A percentile compares a stretch with the other conserved stretches of the same genome.
Evolutionary conservation across 2,113 vertebrate genomes (phyloP).

Genomic region (Hippocampus barbouri): DNA sequence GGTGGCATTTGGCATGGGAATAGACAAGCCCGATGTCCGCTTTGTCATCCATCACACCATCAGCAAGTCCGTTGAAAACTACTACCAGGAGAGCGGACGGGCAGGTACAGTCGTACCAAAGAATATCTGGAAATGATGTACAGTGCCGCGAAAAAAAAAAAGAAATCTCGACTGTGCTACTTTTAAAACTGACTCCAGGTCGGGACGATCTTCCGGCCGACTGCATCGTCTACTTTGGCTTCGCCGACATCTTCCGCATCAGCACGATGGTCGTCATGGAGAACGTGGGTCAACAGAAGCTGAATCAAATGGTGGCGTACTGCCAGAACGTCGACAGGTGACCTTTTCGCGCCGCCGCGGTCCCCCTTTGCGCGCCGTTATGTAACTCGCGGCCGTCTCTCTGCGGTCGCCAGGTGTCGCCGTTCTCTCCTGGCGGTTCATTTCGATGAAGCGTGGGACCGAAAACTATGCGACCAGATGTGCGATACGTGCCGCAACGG

Average conservation of each 20-base stretch:
- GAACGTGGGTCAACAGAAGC: slow-evolving; percentile 91
- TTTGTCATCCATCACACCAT: slow-evolving; percentile 97
- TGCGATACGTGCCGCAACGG: slow-evolving; percentile 85
- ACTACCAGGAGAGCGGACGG: slow-evolving; percentile 97
- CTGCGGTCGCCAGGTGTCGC: slow-evolving; percentile 80
- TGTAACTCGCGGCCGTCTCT: too few species aligned
- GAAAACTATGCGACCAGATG: slow-evolving; percentile 84
- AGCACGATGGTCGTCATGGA: slow-evolving; percentile 99
- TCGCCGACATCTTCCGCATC: slow-evolving; percentile 90
- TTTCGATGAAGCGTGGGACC: slow-evolving; percentile 94
- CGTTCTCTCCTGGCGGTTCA: slow-evolving; percentile 88
- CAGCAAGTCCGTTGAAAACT: slow-evolving; percentile 98
- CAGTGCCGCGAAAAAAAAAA: background rate
- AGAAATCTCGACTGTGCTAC: too few species aligned
- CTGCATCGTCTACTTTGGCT: slow-evolving; percentile 91
- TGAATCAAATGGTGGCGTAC: slow-evolving; percentile 91
- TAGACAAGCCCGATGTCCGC: slow-evolving; percentile 91
- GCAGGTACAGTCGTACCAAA: slow-evolving; percentile 75
- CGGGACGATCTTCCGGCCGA: slow-evolving; percentile 88
- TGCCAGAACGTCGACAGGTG: slow-evolving; percentile 83
- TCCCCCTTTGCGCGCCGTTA: background rate
- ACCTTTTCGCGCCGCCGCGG: background rate
- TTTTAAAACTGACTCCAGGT: slow-evolving; percentile 67
- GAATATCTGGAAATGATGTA: background rate
- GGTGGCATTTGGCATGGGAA: slow-evolving; percentile 98